phyloP scores from a whole-genome alignment of 1,140 invertebrate species.

The Asbolus verrucosus region DNA sequence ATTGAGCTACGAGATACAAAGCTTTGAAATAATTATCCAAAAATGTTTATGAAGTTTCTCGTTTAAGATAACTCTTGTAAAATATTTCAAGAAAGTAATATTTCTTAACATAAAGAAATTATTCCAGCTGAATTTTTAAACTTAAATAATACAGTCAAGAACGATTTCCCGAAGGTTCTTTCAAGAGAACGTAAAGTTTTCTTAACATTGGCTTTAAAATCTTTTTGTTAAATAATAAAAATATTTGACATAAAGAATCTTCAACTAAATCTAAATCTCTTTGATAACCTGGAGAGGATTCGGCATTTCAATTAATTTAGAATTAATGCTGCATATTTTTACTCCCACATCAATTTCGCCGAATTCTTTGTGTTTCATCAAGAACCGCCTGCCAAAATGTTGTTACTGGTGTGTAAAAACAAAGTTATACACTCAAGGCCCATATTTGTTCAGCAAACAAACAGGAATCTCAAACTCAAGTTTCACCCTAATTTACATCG shows the following conservation, averaged over 20 bases:
- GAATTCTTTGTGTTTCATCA: conserved; percentile 35
- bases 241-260: conserved; percentile 15
- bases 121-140: conserved; percentile 33
- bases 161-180: conserved; percentile 15
- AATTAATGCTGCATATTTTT: conserved; percentile 21
- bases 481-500: neutral
- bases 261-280: conserved; percentile 3
- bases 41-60: conserved; percentile 34
- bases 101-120: conserved; percentile 35
- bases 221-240: conserved; percentile 24
- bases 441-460: conserved; percentile 19
- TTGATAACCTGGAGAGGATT: conserved; percentile 15
- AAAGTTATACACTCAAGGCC: neutral
- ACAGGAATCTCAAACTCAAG: conserved; percentile 12
- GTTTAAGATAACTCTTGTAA: conserved; percentile 5
- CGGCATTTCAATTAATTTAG: conserved; percentile 27
- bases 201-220: conserved; percentile 13
- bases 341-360: conserved; percentile 24
- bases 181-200: conserved; percentile 32
- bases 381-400: conserved; percentile 8
- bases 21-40: neutral
- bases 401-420: conserved; percentile 15
- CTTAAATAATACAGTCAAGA: conserved; percentile 36
- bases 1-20: conserved; percentile 7
- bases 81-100: conserved; percentile 28